Evolutionary conservation across 2,113 vertebrate species (phyloP), one percentile per base, ranked within the genome.

Genomic region (Eulacestoma nigropectus): DNA sequence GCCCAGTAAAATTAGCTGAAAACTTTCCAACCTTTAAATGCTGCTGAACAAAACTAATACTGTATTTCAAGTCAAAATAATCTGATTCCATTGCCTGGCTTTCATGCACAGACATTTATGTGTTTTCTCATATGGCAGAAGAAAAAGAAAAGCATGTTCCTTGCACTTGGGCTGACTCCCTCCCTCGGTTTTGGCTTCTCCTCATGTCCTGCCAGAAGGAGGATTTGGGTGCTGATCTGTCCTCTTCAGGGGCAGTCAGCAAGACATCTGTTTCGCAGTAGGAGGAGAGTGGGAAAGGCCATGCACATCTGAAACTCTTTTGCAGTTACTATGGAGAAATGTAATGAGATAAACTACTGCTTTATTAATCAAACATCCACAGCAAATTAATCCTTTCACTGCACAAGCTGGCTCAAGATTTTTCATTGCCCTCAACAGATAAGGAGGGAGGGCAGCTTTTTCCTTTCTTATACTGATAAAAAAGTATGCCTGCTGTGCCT

Each of bases 321-420:
- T 73, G 44, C 52, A 84, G 41, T 72, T 82, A 65, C 85, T 88
- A 33, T 5, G 14, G 60, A 65, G 49, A 96, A 94, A 73, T 10
- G 26, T 22, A 88, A 95, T 30, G 67, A 93, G 85, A 94, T 88
- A 88, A 94, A 90, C 79, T 84, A 84, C 72, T 93, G 32, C 92
- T 92, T 92, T 94, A 90, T 89, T 93, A 97, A 92, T 91, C 92
- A 91, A 94, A 84, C 80, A 86, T 69, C 64, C 47, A 75, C 52
- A 87, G 73, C 76, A 93, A 95, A 97, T 91, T 77, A 95, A 90
- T 84, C 73, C 89, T 95, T 95, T 84, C 86, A 29, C 59, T 70
- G 35, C 67, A 50, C 85, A 83, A 80, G 32, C 23, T 77, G 15
- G 42, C 50, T 86, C 76, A 86, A 90, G 86, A 92, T 73, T 95